phyloP scores from a whole-genome alignment of 2,797 vertebrate genomes.

The Philypnodon macrostomus region DNA sequence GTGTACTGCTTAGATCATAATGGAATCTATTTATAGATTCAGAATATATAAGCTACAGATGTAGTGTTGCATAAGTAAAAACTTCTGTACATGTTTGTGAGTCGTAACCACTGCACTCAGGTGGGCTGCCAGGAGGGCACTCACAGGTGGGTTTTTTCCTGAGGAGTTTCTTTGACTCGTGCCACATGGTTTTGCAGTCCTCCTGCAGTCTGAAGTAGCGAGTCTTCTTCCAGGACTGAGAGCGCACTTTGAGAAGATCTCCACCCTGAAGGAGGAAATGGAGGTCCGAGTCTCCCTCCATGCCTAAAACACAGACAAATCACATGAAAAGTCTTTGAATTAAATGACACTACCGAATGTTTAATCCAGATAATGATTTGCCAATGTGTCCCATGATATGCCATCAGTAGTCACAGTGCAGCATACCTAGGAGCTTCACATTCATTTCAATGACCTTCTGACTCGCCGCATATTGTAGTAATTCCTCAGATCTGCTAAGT shows the following conservation, averaged over 20 bases:
- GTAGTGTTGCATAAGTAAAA: not conserved
- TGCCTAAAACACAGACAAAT: slow-evolving; percentile 66
- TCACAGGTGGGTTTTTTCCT: slow-evolving; percentile 86
- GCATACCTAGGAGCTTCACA: slow-evolving; percentile 69
- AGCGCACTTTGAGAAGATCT: slow-evolving; percentile 90
- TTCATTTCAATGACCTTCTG: slow-evolving; percentile 49
- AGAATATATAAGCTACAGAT: not conserved
- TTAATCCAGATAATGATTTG: not conserved
- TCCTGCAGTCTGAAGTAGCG: slow-evolving; percentile 89
- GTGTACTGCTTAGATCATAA: slow-evolving; percentile 4
- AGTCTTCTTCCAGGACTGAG: slow-evolving; percentile 86
- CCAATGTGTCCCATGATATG: not conserved
- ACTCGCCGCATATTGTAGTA: slow-evolving; percentile 17
- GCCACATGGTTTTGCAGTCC: slow-evolving; percentile 94
- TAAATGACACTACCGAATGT: no score
- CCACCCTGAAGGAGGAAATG: slow-evolving; percentile 87
- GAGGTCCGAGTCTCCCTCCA: slow-evolving; percentile 85
- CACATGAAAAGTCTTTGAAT: not conserved
- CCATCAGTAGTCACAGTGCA: not conserved
- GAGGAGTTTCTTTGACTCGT: slow-evolving; percentile 87
- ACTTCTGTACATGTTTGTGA: not conserved
- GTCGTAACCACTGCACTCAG: slow-evolving; percentile 9
- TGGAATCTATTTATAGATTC: not conserved
- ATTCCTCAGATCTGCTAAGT: slow-evolving; percentile 62
- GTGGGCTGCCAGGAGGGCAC: slow-evolving; percentile 49